Conservation (phyloP, 2,113 vertebrate genomes). For the Plecturocebus donacophilus region DNA sequence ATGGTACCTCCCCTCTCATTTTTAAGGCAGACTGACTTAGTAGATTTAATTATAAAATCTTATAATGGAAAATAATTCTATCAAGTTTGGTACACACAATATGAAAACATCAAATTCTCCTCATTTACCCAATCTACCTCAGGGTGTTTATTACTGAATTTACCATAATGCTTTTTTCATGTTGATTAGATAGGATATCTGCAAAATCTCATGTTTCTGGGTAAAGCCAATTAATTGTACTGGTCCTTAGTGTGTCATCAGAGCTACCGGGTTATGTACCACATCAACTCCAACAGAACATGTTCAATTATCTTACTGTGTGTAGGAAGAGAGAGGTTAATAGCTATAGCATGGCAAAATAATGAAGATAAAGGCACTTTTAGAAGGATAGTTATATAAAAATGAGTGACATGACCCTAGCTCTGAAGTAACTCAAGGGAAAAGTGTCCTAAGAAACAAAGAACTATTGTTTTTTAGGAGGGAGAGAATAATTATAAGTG, state of each 20-base stretch:
- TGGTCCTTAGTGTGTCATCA: background rate
- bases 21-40: background rate
- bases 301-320: background rate
- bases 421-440: background rate
- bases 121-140: too few species aligned
- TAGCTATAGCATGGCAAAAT: background rate
- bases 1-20: background rate
- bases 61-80: background rate
- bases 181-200: background rate
- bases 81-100: background rate
- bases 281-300: background rate
- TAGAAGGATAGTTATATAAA: background rate
- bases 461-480: background rate
- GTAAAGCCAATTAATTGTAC: background rate
- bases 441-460: background rate
- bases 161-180: background rate
- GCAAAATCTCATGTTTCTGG: background rate
- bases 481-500: background rate
- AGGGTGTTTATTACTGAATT: background rate
- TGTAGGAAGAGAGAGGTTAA: background rate
- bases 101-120: background rate
- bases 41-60: background rate
- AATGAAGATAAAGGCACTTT: background rate
- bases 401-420: background rate
- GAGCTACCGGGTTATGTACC: background rate